Conservation (phyloP, 2,888 invertebrate genomes). For the Hypsopygia costalis region DNA sequence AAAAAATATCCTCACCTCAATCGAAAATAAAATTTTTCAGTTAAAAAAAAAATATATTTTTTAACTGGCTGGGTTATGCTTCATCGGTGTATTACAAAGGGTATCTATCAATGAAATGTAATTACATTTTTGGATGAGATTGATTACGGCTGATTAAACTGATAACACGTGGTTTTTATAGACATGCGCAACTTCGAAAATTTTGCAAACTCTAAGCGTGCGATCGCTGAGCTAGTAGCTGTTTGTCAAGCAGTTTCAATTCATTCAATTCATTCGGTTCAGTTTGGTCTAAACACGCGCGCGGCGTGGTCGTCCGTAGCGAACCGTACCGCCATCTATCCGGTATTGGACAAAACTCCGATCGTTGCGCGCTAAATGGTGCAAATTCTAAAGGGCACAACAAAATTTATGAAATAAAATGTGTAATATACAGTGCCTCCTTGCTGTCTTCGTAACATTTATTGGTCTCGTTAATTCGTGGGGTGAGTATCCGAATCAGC, state of each 20-base stretch:
- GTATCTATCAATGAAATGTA: neutral
- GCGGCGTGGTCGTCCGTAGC: constrained; percentile 42
- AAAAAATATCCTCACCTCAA: too few species aligned
- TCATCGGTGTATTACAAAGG: too few species aligned
- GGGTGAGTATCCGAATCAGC: constrained; percentile 73
- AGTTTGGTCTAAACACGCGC: constrained; percentile 61
- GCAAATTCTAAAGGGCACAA: constrained; percentile 46
- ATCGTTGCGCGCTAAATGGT: constrained; percentile 47
- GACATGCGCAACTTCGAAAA: neutral
- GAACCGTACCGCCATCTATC: constrained; percentile 41
- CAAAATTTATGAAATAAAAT: constrained; percentile 68
- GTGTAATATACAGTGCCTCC: constrained; percentile 55
- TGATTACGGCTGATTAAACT: neutral
- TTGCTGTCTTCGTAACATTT: constrained; percentile 46
- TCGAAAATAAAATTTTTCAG: too few species aligned
- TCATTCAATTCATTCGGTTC: constrained; percentile 20
- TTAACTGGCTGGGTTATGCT: too few species aligned
- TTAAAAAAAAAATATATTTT: too few species aligned
- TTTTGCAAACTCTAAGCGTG: constrained; percentile 4
- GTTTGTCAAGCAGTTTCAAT: neutral
- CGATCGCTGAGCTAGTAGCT: neutral
- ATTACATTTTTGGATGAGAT: neutral
- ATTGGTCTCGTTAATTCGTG: constrained; percentile 53
- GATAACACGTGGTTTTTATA: neutral
- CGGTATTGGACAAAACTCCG: constrained; percentile 60